These are phyloP conservation scores for Tokudaia muenninki DNA, from an alignment of 2,797 vertebrate genomes.

Conservation along the genomic window DNA sequence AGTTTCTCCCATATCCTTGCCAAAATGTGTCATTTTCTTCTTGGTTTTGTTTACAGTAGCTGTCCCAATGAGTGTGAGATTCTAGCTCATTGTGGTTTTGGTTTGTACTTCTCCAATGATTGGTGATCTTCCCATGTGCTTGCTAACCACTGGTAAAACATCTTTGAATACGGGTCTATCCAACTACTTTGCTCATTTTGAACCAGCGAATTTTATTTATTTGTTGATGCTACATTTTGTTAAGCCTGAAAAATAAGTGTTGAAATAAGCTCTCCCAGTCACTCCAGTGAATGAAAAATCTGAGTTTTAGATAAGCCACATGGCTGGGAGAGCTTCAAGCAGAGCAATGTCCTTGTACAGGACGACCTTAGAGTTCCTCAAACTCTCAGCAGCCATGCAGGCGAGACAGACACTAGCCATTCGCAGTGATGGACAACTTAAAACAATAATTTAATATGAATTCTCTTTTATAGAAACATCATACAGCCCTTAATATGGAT, in stretches of 20 bases:
- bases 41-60: background rate
- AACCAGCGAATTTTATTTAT: background rate
- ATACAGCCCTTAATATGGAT: background rate
- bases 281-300: background rate
- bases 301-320: background rate
- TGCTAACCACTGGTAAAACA: background rate
- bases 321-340: background rate
- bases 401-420: background rate
- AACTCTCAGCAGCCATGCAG: background rate
- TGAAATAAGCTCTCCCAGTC: background rate
- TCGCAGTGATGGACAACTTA: conserved; percentile 16
- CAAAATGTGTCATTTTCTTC: background rate
- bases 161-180: background rate
- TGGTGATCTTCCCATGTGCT: background rate
- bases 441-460: conserved; percentile 43
- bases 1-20: background rate
- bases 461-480: conserved; percentile 25
- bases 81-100: background rate
- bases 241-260: conserved; percentile 15
- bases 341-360: background rate
- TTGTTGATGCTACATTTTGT: background rate
- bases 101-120: background rate
- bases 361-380: background rate
- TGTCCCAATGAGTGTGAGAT: background rate
- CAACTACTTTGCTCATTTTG: background rate